Percentiles rank a stretch among this genome's conserved stretches.
Evolutionary conservation across 2,113 vertebrate genomes (phyloP).

Genomic region (Mobula birostris): DNA sequence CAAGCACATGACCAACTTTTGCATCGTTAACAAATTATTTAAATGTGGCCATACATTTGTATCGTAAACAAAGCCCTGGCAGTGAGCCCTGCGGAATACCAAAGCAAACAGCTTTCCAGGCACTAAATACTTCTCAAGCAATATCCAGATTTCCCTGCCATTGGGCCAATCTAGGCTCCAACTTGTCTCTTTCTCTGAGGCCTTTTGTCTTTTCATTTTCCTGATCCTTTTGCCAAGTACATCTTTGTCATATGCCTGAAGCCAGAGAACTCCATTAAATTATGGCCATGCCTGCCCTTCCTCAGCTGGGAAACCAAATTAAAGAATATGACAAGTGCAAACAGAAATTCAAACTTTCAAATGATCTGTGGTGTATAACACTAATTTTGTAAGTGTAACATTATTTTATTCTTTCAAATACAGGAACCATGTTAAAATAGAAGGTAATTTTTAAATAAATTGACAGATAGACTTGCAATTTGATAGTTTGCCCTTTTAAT

Average conservation of each 20-base stretch:
- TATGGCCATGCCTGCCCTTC: not conserved
- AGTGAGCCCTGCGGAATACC: no score
- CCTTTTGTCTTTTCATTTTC: no score
- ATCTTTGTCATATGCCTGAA: not conserved
- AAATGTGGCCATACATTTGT: no score
- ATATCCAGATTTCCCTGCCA: no score
- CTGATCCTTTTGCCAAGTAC: no score
- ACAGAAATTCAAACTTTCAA: not conserved
- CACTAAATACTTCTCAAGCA: no score
- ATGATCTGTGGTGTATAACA: not conserved
- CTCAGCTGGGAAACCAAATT: not conserved
- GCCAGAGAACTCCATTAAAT: not conserved
- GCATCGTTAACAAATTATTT: no score
- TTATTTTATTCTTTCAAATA: conserved; percentile 12
- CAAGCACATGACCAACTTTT: no score
- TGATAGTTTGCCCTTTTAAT: not conserved
- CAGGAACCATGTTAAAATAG: not conserved
- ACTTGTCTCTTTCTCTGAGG: no score
- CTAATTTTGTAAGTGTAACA: not conserved
- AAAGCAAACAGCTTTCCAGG: no score
- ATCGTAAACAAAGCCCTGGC: no score
- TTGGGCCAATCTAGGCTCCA: no score
- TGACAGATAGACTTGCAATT: not conserved
- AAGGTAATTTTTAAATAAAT: not conserved
- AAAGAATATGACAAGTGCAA: not conserved